Conservation (phyloP, 2,888 invertebrate genomes). For the Trachelus stipa region DNA sequence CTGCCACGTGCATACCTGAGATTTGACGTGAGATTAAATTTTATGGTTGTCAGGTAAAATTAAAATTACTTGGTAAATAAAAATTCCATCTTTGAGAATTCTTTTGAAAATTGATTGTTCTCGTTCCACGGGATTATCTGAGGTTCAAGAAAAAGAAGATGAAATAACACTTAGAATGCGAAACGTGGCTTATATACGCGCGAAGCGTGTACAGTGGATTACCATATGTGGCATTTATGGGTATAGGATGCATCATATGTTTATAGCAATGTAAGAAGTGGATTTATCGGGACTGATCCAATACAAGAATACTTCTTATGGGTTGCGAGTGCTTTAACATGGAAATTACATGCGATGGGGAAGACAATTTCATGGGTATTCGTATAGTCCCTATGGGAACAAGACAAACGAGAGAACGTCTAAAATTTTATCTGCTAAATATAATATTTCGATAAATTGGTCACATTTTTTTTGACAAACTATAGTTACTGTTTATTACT, state of each 20-base stretch:
- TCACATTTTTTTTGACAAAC: conserved; percentile 16
- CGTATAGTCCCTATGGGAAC: conserved; percentile 29
- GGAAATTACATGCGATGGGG: conserved; percentile 27
- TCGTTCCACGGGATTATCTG: neutral
- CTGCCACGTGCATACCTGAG: neutral
- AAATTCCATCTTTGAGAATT: neutral
- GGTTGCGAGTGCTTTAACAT: conserved; percentile 25
- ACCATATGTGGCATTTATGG: neutral
- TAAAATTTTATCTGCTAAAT: conserved; percentile 46
- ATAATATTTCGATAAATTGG: conserved; percentile 42
- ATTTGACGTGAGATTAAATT: neutral
- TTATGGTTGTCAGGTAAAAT: neutral
- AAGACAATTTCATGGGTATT: conserved; percentile 31
- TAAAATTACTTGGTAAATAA: neutral
- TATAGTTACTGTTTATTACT: neutral
- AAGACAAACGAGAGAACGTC: conserved; percentile 16
- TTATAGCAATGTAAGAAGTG: neutral
- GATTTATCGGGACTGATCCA: neutral
- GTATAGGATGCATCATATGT: neutral
- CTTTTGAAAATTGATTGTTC: neutral
- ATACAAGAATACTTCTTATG: neutral
- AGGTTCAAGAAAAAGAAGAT: neutral
- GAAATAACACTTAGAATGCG: neutral
- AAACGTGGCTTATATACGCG: neutral
- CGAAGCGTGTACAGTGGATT: neutral